A percentile compares a stretch with the other conserved stretches of the same genome.
Evolutionary conservation across 2,888 invertebrate genomes (phyloP).

Genomic region (Beris chalybata): DNA sequence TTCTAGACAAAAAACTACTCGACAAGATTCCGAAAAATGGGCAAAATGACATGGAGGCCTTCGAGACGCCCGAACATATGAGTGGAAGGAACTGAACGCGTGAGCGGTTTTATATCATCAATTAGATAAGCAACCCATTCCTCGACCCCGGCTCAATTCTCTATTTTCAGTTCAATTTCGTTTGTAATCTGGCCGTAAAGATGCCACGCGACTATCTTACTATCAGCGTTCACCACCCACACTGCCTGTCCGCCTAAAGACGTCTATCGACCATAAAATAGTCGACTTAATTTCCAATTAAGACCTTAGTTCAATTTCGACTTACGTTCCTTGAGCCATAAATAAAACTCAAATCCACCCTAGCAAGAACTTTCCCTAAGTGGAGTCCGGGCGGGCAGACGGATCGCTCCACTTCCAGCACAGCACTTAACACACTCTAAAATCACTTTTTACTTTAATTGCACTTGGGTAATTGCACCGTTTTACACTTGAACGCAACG

Average conservation of each 20-base stretch:
- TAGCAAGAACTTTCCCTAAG: neutral
- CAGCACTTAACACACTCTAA: neutral
- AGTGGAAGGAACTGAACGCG: too few species aligned
- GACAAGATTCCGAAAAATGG: too few species aligned
- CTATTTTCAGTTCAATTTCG: constrained; percentile 12
- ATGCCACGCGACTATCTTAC: neutral
- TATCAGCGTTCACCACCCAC: neutral
- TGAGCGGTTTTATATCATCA: too few species aligned
- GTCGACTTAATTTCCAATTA: constrained; percentile 1
- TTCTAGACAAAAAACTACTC: too few species aligned
- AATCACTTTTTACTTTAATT: neutral
- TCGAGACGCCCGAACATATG: too few species aligned
- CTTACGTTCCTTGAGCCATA: constrained; percentile 11
- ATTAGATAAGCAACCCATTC: too few species aligned
- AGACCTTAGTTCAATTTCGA: constrained; percentile 1
- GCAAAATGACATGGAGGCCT: too few species aligned
- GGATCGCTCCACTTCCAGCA: neutral
- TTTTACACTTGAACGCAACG: neutral
- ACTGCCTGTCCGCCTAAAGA: too few species aligned
- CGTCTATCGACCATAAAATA: neutral
- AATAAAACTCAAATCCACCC: constrained; percentile 8
- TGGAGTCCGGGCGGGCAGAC: neutral
- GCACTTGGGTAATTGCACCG: neutral
- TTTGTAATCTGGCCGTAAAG: constrained; percentile 5
- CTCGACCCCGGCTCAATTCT: neutral